Base-by-base conservation (phyloP, 2,113 vertebrate genomes). In the Gymnorhina tibicen region DNA sequence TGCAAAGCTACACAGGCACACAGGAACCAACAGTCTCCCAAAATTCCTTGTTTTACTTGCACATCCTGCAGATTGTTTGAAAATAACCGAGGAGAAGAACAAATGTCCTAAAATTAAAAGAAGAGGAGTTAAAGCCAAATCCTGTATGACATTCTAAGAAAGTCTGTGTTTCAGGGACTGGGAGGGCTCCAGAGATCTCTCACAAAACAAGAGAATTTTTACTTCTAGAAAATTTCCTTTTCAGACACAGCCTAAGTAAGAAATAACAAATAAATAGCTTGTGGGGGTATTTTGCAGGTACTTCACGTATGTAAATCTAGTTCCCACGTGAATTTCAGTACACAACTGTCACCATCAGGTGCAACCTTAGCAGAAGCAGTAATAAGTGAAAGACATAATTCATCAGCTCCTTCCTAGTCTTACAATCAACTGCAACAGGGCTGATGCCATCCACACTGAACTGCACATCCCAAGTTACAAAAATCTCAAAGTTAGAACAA, bases 11-110 rank as follows among this genome's bases (percentile, higher is more conserved):
- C 98, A 39, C 99, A 99, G 39, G 99, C 99, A 80, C 99, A 99
- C 35, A 99, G 98, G 87, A 99, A 99, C 99, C 99, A 99, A 97
- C 99, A 99, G 67, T 99, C 99, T 82, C 99, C 99, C 96, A 99
- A 95, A 89, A 99, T 97, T 47, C 99, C 99, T 96, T 99, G 99
- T 95, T 99, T 99, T 41, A 99, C 98, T 84, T 99, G 98, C 59
- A 98, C 98, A 73, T 98, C 97, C 88, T 95, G 97, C 3, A 92
- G 96, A 86, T 97, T 95, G 77, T 98, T 98, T 53, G 99, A 98
- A 91, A 99, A 98, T 26, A 99, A 97, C 37, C 89, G 97, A 86
- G 99, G 99, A 5, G 96, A 47, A 35, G 95, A 94, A 91, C 98
- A 99, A 49, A 99, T 99, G 73, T 99, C 99, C 99, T 99, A 93